Evolutionary conservation across 2,888 invertebrate species (phyloP), one percentile per base, ranked within the genome.

Genomic region (Augochlorella aurata): DNA sequence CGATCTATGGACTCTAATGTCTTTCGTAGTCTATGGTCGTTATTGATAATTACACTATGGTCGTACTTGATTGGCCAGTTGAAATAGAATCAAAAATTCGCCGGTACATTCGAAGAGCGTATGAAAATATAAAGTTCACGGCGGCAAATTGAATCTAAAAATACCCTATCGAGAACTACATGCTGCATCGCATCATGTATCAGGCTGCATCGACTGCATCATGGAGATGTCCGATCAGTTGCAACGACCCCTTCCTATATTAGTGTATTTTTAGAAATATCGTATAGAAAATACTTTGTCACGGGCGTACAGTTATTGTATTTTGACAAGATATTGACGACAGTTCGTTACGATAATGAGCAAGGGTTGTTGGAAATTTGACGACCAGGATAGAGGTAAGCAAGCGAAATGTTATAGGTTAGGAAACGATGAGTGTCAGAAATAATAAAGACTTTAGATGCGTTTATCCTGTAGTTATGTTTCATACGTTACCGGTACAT

Each of bases 301-400:
- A 77, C 21, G 68, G 18, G 81, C 63, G 73, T 68, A 83, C 68
- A 75, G 72, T 81, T 70, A 63, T 71, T 29, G 73, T 76, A 73
- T 71, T 81, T 79, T 65, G 52, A 75, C 73, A 76, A 68, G 74
- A 67, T 71, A 74, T 66, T 50, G 71, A 70, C 79, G 61, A 72
- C 18, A 18, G 66, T 52, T 52, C 29, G 54, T 16, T 21, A 45
- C 38, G 69, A 92, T 90, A 87, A 93, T 93, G 92, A 92, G 78
- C 79, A 90, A 89, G 66, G 92, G 90, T 47, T 91, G 92, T 84
- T 93, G 93, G 93, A 93, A 93, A 86, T 90, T 93, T 69, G 92
- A 93, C 78, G 90, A 91, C 9, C 90, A 92, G n/a, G 91, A 91
- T 9, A 92, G 90, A 90, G 93, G 93, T 93, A 88, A 85, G 88